Percentiles rank a stretch among this genome's conserved stretches.
Evolutionary conservation across 2,888 invertebrate genomes (phyloP).

Genomic region (Cheilosia impressa): DNA sequence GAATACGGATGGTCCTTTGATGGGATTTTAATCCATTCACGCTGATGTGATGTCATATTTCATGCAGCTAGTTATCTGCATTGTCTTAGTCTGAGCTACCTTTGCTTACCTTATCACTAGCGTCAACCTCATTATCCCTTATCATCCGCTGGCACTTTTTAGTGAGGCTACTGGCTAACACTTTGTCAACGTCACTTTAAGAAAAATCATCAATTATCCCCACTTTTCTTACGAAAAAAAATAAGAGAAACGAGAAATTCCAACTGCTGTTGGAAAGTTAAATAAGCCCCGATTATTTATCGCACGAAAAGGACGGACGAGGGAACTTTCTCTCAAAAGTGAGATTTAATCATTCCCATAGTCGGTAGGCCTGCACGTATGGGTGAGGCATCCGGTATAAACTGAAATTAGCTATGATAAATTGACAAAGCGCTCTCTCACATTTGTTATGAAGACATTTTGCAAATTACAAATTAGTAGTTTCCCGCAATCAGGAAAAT

Average conservation of each 20-base stretch:
- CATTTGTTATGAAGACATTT: constrained; percentile 72
- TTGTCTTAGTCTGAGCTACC: not conserved
- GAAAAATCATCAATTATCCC: constrained; percentile 64
- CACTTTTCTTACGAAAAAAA: not conserved
- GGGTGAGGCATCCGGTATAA: constrained; percentile 30
- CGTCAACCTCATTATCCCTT: constrained; percentile 60
- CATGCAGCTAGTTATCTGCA: too few relatives aligned
- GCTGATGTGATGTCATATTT: too few relatives aligned
- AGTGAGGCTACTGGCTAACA: constrained; percentile 44
- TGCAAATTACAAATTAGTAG: constrained; percentile 74
- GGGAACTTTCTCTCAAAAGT: constrained; percentile 56
- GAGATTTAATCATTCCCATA: constrained; percentile 66
- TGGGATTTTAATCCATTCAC: too few relatives aligned
- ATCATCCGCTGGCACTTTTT: constrained; percentile 49
- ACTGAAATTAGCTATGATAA: constrained; percentile 67
- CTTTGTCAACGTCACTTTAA: constrained; percentile 71
- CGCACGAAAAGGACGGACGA: constrained; percentile 40
- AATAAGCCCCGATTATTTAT: constrained; percentile 54
- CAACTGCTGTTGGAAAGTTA: constrained; percentile 23
- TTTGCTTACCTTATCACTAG: constrained; percentile 15
- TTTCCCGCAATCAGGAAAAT: constrained; percentile 63
- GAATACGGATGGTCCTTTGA: too few relatives aligned
- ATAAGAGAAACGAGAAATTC: not conserved
- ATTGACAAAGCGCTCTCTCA: constrained; percentile 53
- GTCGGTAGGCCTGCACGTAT: constrained; percentile 31